A percentile compares a stretch with the other conserved stretches of the same genome.
Evolutionary conservation across 1,140 invertebrate genomes (phyloP).

Genomic region (Trypoxylus dichotomus): DNA sequence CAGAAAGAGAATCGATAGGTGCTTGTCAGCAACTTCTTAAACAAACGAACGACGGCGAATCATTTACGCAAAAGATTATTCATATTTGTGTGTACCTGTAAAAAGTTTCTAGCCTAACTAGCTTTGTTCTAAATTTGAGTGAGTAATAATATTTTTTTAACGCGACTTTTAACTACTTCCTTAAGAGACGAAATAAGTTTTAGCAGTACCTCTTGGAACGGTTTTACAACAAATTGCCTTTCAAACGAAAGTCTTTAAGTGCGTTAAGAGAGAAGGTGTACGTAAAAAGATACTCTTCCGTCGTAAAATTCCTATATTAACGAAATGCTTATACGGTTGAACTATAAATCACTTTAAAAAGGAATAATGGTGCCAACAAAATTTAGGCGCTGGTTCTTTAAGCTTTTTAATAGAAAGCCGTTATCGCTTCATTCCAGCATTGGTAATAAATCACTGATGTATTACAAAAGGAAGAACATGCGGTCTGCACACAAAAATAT

Average conservation of each 20-base stretch:
- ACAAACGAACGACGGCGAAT: no score
- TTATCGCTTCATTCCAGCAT: neutral
- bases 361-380: constrained; percentile 23
- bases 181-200: neutral
- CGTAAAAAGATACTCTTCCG: constrained; percentile 9
- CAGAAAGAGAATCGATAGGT: no score
- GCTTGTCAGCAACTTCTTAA: no score
- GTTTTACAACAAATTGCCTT: constrained; percentile 15
- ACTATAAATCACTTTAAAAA: constrained; percentile 25
- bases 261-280: neutral
- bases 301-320: constrained; percentile 17
- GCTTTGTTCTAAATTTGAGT: neutral
- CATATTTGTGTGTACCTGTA: no score
- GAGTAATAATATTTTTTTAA: neutral
- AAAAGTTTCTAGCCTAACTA: no score
- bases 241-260: constrained; percentile 1
- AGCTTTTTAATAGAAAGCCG: neutral
- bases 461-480: constrained; percentile 8
- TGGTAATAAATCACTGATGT: neutral
- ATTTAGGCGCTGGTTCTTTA: constrained; percentile 6
- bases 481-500: neutral
- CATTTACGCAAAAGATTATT: no score
- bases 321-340: constrained; percentile 14
- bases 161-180: neutral
- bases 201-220: neutral